Evolutionary conservation across 2,888 invertebrate genomes (phyloP), one percentile per base, ranked within the genome.

Genomic region (Eupsilia transversa): DNA sequence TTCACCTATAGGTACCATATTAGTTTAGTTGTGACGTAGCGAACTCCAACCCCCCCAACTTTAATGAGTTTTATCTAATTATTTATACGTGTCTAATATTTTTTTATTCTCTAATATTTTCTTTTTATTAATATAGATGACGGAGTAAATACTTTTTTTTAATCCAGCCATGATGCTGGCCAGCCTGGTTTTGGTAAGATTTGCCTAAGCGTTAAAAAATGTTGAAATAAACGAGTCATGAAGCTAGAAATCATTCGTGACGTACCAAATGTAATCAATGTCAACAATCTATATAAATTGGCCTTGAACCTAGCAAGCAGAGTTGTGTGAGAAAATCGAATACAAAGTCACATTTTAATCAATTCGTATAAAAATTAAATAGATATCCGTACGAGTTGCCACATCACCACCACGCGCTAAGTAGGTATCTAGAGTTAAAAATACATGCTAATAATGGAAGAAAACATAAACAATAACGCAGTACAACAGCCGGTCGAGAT

Each of bases 231-330:
- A 54, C 30, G 7, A 38, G 46, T 56, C 17, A n/a, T n/a, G n/a
- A 30, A 65, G n/a, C 63, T 33, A 38, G 30, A 66, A 77, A 35
- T 77, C 35, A 23, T 46, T 66, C 14, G 46, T 56, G 43, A 41
- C 63, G 59, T 56, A 63, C 27, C 41, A 30, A 49, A 33, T 33
- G 17, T 66, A 52, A 72, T 79, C 35, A 70, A 67, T 67, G 80
- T 59, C 79, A 73, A 70, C 43, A 59, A 66, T 59, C 30, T 57
- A 27, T 52, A n/a, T 56, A 46, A 30, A 20, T 46, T 30, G 27
- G 7, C 84, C 84, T 80, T 81, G 84, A 74, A 70, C 38, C 5
- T 33, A 54, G 35, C 41, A 23, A 54, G 35, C 41, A 23, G 17
- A 67, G 14, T 10, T 38, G 30, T 38, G n/a, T 67, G 27, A 43